phyloP scores from a whole-genome alignment of 2,797 vertebrate genomes.

The Catamblyrhynchus diadema region DNA sequence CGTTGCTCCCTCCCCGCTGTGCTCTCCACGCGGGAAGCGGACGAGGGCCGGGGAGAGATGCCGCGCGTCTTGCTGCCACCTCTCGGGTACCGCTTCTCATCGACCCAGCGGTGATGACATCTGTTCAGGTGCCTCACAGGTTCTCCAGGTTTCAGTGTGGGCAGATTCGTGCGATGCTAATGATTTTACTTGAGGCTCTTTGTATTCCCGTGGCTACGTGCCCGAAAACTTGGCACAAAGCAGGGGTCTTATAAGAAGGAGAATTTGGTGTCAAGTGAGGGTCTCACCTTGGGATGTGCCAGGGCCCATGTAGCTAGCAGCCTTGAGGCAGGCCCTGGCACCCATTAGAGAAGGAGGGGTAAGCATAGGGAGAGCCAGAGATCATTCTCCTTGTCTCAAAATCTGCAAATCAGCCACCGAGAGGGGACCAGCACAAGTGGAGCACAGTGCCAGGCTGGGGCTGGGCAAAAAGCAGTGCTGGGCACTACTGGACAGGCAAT shows the following conservation, averaged over 20 bases:
- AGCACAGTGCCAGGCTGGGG: not conserved
- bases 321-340: not conserved
- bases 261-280: not conserved
- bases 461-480: rapidly evolving
- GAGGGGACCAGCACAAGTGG: not conserved
- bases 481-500: not conserved
- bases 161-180: rapidly evolving
- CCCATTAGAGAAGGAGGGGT: not conserved
- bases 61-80: not conserved
- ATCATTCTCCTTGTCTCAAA: not conserved
- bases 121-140: not conserved
- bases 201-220: rapidly evolving
- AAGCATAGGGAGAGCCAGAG: not conserved
- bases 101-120: rapidly evolving
- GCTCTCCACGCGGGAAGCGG: not conserved
- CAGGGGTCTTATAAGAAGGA: not conserved
- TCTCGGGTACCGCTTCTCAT: not conserved
- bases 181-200: not conserved
- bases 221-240: not conserved
- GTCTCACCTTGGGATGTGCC: not conserved
- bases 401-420: not conserved
- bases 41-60: not conserved
- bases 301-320: not conserved
- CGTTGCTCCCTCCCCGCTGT: not conserved
- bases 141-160: not conserved